Conservation (phyloP, 2,888 invertebrate genomes). For the Caenorhabditis wallacei region DNA sequence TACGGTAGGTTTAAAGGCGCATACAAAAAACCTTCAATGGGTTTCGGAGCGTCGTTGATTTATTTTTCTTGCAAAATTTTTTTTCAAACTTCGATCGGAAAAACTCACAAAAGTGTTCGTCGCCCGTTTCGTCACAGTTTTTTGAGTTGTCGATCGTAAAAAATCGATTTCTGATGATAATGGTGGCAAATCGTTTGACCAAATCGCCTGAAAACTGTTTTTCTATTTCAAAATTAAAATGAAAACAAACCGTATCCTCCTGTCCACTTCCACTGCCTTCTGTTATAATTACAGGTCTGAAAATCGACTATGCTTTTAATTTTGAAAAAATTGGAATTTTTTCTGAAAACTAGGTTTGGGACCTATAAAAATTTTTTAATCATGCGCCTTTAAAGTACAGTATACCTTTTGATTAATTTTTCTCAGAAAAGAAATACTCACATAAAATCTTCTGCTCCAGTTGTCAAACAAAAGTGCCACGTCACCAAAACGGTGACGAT, state of each 20-base stretch:
- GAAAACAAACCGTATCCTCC: conserved; percentile 37
- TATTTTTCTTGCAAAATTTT: too few relatives aligned
- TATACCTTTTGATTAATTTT: background rate
- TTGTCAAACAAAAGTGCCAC: conserved; percentile 41
- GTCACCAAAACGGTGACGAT: conserved; percentile 63
- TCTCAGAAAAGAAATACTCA: conserved; percentile 3
- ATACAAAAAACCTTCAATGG: too few relatives aligned
- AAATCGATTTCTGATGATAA: conserved; percentile 47
- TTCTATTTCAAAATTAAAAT: background rate
- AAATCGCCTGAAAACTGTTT: conserved; percentile 34
- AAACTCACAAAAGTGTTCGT: conserved; percentile 58
- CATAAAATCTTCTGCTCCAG: conserved; percentile 50
- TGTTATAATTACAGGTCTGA: conserved; percentile 43
- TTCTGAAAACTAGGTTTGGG: too few relatives aligned
- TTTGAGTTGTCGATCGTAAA: conserved; percentile 47
- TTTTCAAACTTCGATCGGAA: background rate
- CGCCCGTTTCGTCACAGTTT: conserved; percentile 52
- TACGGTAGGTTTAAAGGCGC: too few relatives aligned
- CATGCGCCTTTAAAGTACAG: too few relatives aligned
- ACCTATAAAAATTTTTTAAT: too few relatives aligned
- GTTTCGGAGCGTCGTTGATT: too few relatives aligned
- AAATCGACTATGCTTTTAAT: too few relatives aligned
- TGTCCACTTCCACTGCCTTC: conserved; percentile 56
- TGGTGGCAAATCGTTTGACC: conserved; percentile 58
- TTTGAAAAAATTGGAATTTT: too few relatives aligned